These are phyloP conservation scores for Gobius niger DNA, from an alignment of 2,113 vertebrate species.

Conservation along the genomic window DNA sequence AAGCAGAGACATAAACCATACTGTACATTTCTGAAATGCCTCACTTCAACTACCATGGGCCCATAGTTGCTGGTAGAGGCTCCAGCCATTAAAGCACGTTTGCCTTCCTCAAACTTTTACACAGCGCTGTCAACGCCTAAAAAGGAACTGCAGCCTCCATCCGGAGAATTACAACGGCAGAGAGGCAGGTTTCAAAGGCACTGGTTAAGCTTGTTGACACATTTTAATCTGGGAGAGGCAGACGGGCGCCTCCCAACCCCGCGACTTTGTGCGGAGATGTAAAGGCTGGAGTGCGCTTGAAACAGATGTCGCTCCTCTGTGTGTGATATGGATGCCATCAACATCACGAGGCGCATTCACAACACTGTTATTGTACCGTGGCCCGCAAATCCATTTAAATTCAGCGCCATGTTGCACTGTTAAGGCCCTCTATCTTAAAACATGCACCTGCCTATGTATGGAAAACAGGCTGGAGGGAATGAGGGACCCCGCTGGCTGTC, in stretches of 20 bases:
- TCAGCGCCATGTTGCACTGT: conserved; percentile 55
- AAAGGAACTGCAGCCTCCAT: conserved; percentile 63
- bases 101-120: not conserved
- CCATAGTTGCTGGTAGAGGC: not conserved
- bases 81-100: too few relatives aligned
- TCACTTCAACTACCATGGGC: too few relatives aligned
- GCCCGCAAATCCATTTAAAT: conserved; percentile 64
- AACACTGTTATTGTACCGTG: conserved; percentile 63
- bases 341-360: conserved; percentile 65
- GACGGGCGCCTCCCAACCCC: conserved; percentile 63
- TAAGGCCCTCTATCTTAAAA: conserved; percentile 77
- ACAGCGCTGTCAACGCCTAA: conserved; percentile 42
- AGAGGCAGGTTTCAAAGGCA: conserved; percentile 68
- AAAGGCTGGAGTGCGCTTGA: conserved; percentile 72
- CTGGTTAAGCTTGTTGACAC: conserved; percentile 72
- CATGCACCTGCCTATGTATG: conserved; percentile 74
- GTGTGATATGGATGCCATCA: conserved; percentile 68
- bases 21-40: not conserved
- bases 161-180: conserved; percentile 57
- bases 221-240: conserved; percentile 74
- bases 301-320: conserved; percentile 71
- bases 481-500: conserved; percentile 63
- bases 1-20: not conserved
- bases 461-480: conserved; percentile 68
- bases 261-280: conserved; percentile 66